Evolutionary conservation across 2,113 vertebrate genomes (phyloP).

Genomic region (Microtus pennsylvanicus): DNA sequence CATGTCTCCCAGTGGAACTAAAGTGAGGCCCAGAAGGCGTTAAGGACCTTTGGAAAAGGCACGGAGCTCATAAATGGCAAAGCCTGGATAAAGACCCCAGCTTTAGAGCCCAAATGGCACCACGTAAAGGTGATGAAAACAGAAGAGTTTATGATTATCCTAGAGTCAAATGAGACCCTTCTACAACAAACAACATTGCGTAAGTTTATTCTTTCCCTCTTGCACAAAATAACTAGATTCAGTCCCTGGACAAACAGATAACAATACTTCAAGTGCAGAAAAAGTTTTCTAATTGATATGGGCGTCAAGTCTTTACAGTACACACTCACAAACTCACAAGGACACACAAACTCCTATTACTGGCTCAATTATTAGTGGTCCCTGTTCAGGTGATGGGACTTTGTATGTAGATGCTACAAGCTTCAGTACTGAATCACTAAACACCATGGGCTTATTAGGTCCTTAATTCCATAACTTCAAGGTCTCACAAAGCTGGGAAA

Average conservation of each 20-base stretch:
- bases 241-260: background rate
- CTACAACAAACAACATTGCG: background rate
- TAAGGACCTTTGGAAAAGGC: background rate
- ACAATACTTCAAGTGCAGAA: background rate
- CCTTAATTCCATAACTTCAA: background rate
- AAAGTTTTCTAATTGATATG: background rate
- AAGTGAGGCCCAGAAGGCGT: background rate
- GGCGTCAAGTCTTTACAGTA: background rate
- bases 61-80: background rate
- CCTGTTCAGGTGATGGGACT: background rate
- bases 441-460: background rate
- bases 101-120: background rate
- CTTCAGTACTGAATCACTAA: background rate
- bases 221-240: background rate
- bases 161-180: background rate
- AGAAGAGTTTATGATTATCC: background rate
- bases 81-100: background rate
- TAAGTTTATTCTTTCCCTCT: conserved; percentile 5
- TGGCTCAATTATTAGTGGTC: background rate
- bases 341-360: background rate
- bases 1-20: background rate
- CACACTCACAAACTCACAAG: background rate
- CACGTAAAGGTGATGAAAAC: background rate
- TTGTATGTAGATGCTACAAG: background rate
- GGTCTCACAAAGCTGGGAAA: background rate